These are phyloP conservation scores for Manis javanica DNA, from an alignment of 2,797 vertebrate genomes.

Conservation along the genomic window DNA sequence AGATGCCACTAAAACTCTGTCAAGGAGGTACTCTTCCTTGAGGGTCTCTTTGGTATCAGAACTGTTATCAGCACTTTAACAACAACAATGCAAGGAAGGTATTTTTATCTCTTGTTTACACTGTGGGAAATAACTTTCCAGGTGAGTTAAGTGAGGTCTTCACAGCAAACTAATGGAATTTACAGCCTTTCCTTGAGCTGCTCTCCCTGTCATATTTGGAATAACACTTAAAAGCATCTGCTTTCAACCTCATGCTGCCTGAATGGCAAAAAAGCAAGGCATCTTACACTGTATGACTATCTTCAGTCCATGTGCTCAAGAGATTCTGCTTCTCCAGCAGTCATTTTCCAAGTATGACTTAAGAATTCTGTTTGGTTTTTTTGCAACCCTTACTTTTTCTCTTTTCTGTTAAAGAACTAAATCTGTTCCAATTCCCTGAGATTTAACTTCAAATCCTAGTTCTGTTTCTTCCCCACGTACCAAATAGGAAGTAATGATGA, in stretches of 20 bases:
- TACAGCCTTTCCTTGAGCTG: constrained; percentile 6
- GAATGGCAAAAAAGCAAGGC: neutral
- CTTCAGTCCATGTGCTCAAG: neutral
- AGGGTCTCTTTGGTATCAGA: neutral
- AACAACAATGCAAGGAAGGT: neutral
- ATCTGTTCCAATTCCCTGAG: neutral
- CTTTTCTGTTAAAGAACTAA: neutral
- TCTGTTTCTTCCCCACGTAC: neutral
- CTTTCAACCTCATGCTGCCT: neutral
- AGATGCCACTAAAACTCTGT: neutral
- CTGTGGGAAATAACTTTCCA: constrained; percentile 6
- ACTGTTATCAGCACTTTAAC: neutral
- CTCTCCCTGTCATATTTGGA: neutral
- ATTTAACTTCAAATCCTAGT: neutral
- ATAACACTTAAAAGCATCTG: constrained; percentile 17
- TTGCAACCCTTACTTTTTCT: neutral
- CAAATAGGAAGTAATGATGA: neutral
- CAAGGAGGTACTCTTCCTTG: neutral
- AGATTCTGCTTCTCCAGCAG: neutral
- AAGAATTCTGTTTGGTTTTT: neutral
- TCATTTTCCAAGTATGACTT: neutral
- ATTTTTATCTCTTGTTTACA: neutral
- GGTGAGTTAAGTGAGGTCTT: neutral
- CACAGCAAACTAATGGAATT: constrained; percentile 7
- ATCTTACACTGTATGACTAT: neutral